Evolutionary conservation across 2,797 vertebrate genomes (phyloP), one percentile per base, ranked within the genome.

Genomic region (Mionectes olivaceus): DNA sequence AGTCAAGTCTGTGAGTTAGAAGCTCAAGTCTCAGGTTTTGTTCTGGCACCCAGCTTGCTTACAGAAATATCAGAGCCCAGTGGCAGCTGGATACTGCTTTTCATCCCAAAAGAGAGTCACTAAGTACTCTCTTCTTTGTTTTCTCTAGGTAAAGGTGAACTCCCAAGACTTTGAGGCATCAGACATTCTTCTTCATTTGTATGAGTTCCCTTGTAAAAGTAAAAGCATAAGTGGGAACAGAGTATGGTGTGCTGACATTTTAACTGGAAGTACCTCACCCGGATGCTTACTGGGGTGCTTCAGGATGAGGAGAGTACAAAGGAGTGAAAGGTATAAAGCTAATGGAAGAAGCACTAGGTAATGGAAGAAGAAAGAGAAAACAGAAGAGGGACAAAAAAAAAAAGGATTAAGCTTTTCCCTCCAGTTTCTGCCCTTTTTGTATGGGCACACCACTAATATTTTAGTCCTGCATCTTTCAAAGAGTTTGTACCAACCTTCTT

Each of bases 41-140:
- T 50, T 93, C 57, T 75, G 69, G n/a, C 27, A 74, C 76, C 80
- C 50, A 91, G 64, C 47, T 81, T 85, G 39, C 73, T 93, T 93
- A 50, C 53, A 83, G 68, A 63, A 89, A 47, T 27, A 71, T 68
- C 65, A 57, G 78, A 91, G 49, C 49, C 49, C 74, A 80, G 8
- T 12, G 64, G 61, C 74, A 91, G 69, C 57, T 46, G 65, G 41
- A 55, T 74, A 53, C 41, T 50, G 30, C 30, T 64, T 61, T 9
- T 7, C 50, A 71, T 63, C 13, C 60, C 56, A 23, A 44, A 91
- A 83, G 32, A 81, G 16, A 81, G 24, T 46, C 67, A 59, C 43
- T 65, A 61, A 73, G 37, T 41, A 27, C 13, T 39, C 24, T 74
- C 3, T 44, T 39, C 32, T 87, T 91, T 74, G 15, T 94, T 93